Base-by-base conservation (phyloP, 2,888 invertebrate genomes). In the Pheosia tremula region DNA sequence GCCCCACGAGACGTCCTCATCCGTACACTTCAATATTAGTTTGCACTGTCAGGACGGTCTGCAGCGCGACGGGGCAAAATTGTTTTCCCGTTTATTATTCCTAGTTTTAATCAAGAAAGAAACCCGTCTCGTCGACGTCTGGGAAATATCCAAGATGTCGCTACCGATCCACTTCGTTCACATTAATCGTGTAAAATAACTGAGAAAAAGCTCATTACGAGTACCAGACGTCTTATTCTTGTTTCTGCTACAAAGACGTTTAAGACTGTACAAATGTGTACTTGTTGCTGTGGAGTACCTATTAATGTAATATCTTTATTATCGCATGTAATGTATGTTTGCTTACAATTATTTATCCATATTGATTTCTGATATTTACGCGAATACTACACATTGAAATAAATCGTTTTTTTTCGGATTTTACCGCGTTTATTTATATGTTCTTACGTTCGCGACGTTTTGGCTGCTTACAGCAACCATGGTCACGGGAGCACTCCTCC, bases 41-140 rank as follows among this genome's bases (percentile, higher is more conserved):
- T 86, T 83, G 82, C 84, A 80, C 78, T 78, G 74, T 77, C 68
- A 69, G 74, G 77, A 75, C 79, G 76, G 78, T 77, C 74, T 75
- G 73, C 75, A 75, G 74, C 80, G 68, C 80, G 80, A 77, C 82
- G 81, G 76, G 77, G 82, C 82, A 84, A 89, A 88, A 90, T 89
- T 90, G 88, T 91, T 89, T 88, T 86, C 81, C 80, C 87, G 88
- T 90, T 91, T 89, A 91, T 90, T 91, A 91, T 91, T 88, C 87
- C 80, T 79, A 87, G 87, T 91, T 92, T 92, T 92, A 92, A 92
- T 92, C 90, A 92, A 91, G 89, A 85, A 85, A 85, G 85, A 85
- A 83, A 78, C 76, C 76, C 74, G 75, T 78, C 81, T 80, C 78
- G 66, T 61, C 68, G 81, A 77, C 77, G 87, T 86, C 89, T 88